Evolutionary conservation across 2,113 vertebrate genomes (phyloP), one percentile per base, ranked within the genome.

Genomic region (Acanthochromis polyacanthus): DNA sequence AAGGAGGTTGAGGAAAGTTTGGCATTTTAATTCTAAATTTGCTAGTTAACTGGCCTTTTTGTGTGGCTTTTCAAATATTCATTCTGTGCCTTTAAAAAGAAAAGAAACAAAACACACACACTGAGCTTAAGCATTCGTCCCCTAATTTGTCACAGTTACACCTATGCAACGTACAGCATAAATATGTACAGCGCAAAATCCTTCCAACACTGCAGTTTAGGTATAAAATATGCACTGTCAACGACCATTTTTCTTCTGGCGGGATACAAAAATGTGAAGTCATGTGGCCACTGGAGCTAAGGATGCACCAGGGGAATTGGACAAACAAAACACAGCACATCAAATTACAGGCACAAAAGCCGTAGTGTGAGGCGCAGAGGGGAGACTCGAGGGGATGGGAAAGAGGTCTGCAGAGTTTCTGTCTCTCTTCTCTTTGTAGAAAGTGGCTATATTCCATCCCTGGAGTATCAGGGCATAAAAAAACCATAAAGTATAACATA

Each of bases 161-260:
- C 63, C 60, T 71, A 67, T 75, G 78, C 75, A 76, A 52, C 63
- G 63, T 52, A 40, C 53, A 83, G 64, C 69, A 91, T 83, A 78
- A 91, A 88, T 87, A 81, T 66, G 59, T 73, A 81, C 65, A 59
- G 66, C 32, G 25, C 22, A 75, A 69, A 87, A 77, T 68, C 55
- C 11, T 66, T 79, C 57, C 62, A 78, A 77, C 65, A 46, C 72
- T 77, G 85, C 73, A 86, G 84, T 84, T 88, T 78, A 89, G 55
- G 40, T 80, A 67, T 89, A 85, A 75, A 75, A 55, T 62, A 82
- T 70, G 56, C 78, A 70, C 48, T 79, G 88, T 90, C 88, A 91
- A 73, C 79, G 69, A 78, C 57, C 81, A 90, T 93, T 92, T 87
- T 88, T 91, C 85, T 83, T 84, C 40, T 38, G 22, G 72, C 3